phyloP scores from a whole-genome alignment of 2,797 vertebrate genomes.

The Emys orbicularis region DNA sequence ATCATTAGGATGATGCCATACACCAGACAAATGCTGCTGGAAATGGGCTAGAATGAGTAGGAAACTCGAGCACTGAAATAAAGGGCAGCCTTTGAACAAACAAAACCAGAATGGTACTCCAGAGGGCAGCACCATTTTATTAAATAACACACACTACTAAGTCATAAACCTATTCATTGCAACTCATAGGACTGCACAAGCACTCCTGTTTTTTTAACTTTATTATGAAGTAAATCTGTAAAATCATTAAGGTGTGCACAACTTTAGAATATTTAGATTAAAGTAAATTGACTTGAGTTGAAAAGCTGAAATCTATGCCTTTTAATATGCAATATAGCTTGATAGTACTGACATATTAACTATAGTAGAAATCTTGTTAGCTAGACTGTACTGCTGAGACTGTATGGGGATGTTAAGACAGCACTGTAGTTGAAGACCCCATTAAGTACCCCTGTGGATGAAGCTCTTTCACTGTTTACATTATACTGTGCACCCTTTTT shows the following conservation, averaged over 20 bases:
- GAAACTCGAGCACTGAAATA: neutral
- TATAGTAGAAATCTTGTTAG: neutral
- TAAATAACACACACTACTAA: neutral
- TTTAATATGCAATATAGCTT: neutral
- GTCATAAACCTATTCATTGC: accelerated
- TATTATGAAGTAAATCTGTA: neutral
- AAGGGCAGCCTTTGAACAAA: accelerated
- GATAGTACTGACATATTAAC: neutral
- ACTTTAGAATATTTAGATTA: neutral
- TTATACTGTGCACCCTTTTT: neutral
- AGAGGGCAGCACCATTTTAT: conserved; percentile 51
- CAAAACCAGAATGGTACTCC: neutral
- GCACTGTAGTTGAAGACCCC: accelerated
- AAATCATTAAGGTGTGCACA: neutral
- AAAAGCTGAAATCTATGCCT: neutral
- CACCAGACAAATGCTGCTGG: neutral
- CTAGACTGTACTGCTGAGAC: neutral
- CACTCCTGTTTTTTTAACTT: accelerated
- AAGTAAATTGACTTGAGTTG: neutral
- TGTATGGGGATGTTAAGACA: neutral
- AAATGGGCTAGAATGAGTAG: neutral
- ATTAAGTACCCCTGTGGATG: neutral
- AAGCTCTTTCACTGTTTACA: neutral
- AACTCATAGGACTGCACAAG: accelerated
- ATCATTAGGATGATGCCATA: accelerated